Base-by-base conservation (phyloP, 2,113 vertebrate genomes). In the human region DNA sequence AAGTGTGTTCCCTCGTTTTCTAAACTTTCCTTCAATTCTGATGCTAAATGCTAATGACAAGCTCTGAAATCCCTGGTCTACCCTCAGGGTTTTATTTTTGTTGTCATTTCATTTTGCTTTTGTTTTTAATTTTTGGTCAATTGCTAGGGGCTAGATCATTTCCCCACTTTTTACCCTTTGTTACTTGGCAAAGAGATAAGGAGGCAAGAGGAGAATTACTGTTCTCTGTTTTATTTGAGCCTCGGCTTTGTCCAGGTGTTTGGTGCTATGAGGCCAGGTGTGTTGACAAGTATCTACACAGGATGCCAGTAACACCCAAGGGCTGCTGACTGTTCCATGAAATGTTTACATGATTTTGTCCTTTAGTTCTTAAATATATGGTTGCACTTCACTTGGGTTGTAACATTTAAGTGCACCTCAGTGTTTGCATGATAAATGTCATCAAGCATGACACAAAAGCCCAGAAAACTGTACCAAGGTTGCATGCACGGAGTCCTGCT, bases 331-430 rank as follows among this genome's bases (percentile, higher is more conserved):
- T 97, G 80, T 97, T 98, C 95, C 45, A 48, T 92, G 90, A 97
- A 95, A 92, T 94, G 96, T 97, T 98, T 98, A 98, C 97, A 96
- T 93, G 81, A 72, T 97, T 96, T 97, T 82, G 75, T 89, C 48
- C 45, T 83, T 96, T 80, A 22, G 25, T 93, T 96, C 78, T 89
- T 57, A 92, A 84, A 90, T 88, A 61, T 2, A 6, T 78, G 72
- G n/a, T 52, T 96, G 80, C 38, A 61, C 91, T 93, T 92, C 80
- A 43, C 75, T 97, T 93, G 89, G 61, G 48, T 32, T 82, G 22
- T 90, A 27, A 76, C 52, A 38, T 61, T 61, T 76, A 93, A 59
- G 50, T 64, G 57, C 50, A 81, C 57, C 79, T 83, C 82, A 40
- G 27, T 52, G 23, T 93, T 81, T 20, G 68, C 80, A 79, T 86